Conservation (phyloP, 2,888 invertebrate genomes). For the Amaurobius ferox region DNA sequence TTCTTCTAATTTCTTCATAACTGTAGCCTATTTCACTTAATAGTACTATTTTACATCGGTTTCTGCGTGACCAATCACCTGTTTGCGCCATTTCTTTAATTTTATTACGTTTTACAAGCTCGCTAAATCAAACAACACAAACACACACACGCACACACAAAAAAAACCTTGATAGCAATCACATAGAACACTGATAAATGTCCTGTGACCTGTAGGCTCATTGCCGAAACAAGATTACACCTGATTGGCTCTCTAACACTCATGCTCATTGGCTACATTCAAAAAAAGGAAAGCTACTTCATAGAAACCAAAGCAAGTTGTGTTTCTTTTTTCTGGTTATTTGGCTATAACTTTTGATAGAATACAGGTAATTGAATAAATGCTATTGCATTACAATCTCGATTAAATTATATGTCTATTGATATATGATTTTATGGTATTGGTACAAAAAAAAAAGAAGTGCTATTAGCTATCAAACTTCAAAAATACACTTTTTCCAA, state of each 20-base stretch:
- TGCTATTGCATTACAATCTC: too few relatives aligned
- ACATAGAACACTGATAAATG: not conserved
- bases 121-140: not conserved
- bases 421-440: too few relatives aligned
- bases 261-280: constrained; percentile 24
- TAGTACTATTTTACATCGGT: not conserved
- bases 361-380: constrained; percentile 9
- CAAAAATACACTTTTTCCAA: too few relatives aligned
- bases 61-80: constrained; percentile 12
- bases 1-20: constrained; percentile 8
- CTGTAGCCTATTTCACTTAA: constrained; percentile 19
- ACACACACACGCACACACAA: too few relatives aligned
- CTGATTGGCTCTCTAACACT: constrained; percentile 18
- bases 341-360: constrained; percentile 22
- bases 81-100: constrained; percentile 12
- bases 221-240: not conserved
- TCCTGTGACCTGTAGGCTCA: not conserved
- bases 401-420: too few relatives aligned
- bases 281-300: constrained; percentile 5
- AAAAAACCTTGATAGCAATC: not conserved
- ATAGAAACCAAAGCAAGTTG: not conserved
- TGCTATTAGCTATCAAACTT: too few relatives aligned
- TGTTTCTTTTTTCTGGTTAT: constrained; percentile 23
- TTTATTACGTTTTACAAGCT: too few relatives aligned
- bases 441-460: too few relatives aligned